Conservation (phyloP, 2,797 vertebrate genomes). For the Notolabrus celidotus region DNA sequence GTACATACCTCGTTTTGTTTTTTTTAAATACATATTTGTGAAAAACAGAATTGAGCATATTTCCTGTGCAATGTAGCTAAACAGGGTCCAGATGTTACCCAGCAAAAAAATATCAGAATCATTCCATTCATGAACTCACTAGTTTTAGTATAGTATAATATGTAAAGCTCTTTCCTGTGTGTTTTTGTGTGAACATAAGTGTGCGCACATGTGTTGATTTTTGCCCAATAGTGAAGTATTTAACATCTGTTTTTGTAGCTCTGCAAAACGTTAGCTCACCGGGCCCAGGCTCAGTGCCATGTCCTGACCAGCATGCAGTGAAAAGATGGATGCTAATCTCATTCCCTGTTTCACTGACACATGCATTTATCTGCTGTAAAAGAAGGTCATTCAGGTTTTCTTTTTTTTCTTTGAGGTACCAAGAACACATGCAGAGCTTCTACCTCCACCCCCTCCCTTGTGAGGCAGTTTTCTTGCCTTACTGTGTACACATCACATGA, state of each 20-base stretch:
- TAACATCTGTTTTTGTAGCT: slow-evolving; percentile 38
- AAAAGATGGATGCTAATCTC: slow-evolving; percentile 12
- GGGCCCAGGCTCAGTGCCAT: slow-evolving; percentile 32
- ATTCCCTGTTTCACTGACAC: slow-evolving; percentile 10
- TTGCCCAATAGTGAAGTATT: slow-evolving; percentile 46
- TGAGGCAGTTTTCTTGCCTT: slow-evolving; percentile 41
- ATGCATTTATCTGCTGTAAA: slow-evolving; percentile 30
- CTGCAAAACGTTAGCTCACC: slow-evolving; percentile 38
- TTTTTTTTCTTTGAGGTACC: slow-evolving; percentile 25
- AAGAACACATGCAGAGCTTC: slow-evolving; percentile 13
- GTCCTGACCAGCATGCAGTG: slow-evolving; percentile 9
- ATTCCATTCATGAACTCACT: neutral
- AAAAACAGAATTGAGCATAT: too few relatives aligned
- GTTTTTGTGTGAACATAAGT: neutral
- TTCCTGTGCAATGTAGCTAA: neutral
- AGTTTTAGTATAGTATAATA: neutral
- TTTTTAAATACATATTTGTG: too few relatives aligned
- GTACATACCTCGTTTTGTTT: too few relatives aligned
- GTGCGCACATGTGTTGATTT: neutral
- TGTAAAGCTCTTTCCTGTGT: neutral
- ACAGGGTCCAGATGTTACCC: too few relatives aligned
- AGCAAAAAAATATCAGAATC: neutral
- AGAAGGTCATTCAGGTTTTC: slow-evolving; percentile 47
- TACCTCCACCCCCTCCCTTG: slow-evolving; percentile 25
- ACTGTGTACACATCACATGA: slow-evolving; percentile 76